These are phyloP conservation scores for Cyclopterus lumpus DNA, from an alignment of 2,797 vertebrate species.

Conservation along the genomic window DNA sequence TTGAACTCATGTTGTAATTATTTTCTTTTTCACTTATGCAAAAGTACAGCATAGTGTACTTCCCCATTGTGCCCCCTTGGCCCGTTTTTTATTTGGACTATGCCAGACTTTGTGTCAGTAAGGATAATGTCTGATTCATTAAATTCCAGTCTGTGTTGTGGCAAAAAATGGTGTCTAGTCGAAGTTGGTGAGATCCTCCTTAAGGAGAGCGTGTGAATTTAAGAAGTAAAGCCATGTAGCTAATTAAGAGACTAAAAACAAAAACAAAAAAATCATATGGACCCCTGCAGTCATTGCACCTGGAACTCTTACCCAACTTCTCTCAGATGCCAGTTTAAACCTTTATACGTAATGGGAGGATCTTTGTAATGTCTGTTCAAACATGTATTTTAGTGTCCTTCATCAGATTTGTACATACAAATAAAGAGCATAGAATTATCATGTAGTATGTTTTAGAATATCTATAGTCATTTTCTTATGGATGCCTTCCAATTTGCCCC, in stretches of 20 bases:
- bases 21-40: slow-evolving; percentile 54
- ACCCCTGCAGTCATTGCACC: slow-evolving; percentile 56
- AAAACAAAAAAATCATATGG: slow-evolving; percentile 35
- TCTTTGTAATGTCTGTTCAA: slow-evolving; percentile 58
- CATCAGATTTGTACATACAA: slow-evolving; percentile 70
- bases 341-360: slow-evolving; percentile 48
- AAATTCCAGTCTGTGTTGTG: slow-evolving; percentile 52
- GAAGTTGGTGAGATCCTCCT: slow-evolving; percentile 39
- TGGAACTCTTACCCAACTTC: slow-evolving; percentile 50
- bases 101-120: slow-evolving; percentile 50
- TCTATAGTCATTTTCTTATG: slow-evolving; percentile 38
- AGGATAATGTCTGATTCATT: slow-evolving; percentile 49
- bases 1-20: slow-evolving; percentile 20
- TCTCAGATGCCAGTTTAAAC: slow-evolving; percentile 53
- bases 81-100: slow-evolving; percentile 46
- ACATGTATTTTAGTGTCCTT: slow-evolving; percentile 63
- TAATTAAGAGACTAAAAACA: slow-evolving; percentile 38
- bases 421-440: slow-evolving; percentile 66
- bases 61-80: slow-evolving; percentile 28
- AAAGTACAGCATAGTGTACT: slow-evolving; percentile 43
- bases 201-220: slow-evolving; percentile 35
- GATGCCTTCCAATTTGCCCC: slow-evolving; percentile 26
- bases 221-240: slow-evolving; percentile 60
- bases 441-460: slow-evolving; percentile 48
- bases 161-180: slow-evolving; percentile 49